These are phyloP conservation scores for Montipora capitata DNA, from an alignment of 92 coral and sea anemone species.

Conservation along the genomic window DNA sequence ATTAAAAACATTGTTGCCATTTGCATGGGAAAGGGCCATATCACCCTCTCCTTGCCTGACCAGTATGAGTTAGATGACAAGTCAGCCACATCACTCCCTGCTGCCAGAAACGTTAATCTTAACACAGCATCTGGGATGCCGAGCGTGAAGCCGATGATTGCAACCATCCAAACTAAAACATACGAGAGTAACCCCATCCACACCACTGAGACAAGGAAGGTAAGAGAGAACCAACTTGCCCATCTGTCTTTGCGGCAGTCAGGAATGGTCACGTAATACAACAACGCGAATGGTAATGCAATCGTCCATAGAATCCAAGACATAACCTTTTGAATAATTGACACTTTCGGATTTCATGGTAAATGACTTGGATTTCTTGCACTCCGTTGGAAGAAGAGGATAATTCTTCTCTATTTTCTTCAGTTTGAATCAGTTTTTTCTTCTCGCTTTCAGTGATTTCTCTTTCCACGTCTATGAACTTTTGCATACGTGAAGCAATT, in stretches of 20 bases:
- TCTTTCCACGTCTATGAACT: slow-evolving; percentile 1
- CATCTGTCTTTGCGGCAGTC: slow-evolving; percentile 88
- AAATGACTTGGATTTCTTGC: slow-evolving; percentile 64
- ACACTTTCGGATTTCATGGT: slow-evolving; percentile 53
- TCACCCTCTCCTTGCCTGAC: slow-evolving; percentile 93
- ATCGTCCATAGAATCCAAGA: slow-evolving; percentile 68
- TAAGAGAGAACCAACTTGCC: slow-evolving; percentile 73
- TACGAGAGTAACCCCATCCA: slow-evolving; percentile 89
- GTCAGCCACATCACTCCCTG: slow-evolving; percentile 90
- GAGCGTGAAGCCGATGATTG: slow-evolving; percentile 85
- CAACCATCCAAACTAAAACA: slow-evolving; percentile 87
- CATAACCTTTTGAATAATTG: slow-evolving; percentile 64
- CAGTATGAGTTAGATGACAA: slow-evolving; percentile 77
- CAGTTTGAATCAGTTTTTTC: background rate
- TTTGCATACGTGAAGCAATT: background rate
- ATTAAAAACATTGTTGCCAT: slow-evolving; percentile 88
- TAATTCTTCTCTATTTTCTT: background rate
- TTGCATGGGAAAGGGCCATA: slow-evolving; percentile 87
- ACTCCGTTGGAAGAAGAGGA: slow-evolving; percentile 5
- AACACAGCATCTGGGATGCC: slow-evolving; percentile 88
- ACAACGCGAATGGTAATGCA: slow-evolving; percentile 63
- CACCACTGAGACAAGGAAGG: slow-evolving; percentile 76
- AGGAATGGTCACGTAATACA: slow-evolving; percentile 82
- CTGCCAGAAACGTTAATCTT: slow-evolving; percentile 89
- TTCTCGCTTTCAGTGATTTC: background rate